Evolutionary conservation across 2,113 vertebrate genomes (phyloP).

Genomic region (Amblyopsis rosae): DNA sequence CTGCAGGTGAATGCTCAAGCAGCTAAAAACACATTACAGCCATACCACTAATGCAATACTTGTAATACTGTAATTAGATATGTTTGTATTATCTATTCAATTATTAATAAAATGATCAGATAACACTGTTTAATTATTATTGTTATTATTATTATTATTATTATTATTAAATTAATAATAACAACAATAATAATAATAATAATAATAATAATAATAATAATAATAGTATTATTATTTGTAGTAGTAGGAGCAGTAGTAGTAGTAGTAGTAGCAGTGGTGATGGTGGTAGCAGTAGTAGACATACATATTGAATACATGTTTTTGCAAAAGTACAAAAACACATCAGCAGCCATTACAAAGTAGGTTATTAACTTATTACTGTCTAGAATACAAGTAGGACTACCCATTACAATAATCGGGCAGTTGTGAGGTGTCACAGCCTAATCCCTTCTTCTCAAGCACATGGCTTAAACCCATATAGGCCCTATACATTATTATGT

Average conservation of each 20-base stretch:
- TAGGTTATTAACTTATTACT: no score
- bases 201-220: not conserved
- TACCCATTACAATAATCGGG: no score
- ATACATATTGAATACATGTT: no score
- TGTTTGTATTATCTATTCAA: not conserved
- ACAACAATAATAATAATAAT: not conserved
- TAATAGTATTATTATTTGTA: not conserved
- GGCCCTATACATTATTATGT: not conserved
- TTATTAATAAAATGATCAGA: not conserved
- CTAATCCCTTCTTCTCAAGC: no score
- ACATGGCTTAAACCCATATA: no score
- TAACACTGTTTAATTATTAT: not conserved
- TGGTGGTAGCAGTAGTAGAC: no score
- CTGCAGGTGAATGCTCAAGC: not conserved
- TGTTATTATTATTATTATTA: not conserved
- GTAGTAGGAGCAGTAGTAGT: no score
- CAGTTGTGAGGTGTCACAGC: no score
- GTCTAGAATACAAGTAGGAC: no score
- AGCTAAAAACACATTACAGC: conserved; percentile 1
- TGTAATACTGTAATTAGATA: not conserved
- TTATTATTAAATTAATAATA: not conserved
- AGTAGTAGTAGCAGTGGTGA: no score
- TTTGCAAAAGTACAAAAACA: no score
- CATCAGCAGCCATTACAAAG: no score
- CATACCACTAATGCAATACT: not conserved